These are phyloP conservation scores for Copsychus sechellarum DNA, from an alignment of 2,113 vertebrate genomes.

Conservation along the genomic window DNA sequence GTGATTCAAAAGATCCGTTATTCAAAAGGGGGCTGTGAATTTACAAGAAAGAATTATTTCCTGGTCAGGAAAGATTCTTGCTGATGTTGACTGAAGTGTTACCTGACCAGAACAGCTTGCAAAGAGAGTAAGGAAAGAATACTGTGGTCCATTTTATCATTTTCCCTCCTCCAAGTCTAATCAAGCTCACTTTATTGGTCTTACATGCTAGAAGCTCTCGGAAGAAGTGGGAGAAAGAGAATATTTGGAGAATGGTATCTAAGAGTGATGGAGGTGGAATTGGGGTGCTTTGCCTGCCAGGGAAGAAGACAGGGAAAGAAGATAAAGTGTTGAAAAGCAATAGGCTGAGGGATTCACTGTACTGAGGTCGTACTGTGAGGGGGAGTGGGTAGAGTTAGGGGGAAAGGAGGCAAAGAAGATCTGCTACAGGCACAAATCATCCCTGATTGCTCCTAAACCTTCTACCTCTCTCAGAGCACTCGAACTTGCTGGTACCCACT, in stretches of 20 bases:
- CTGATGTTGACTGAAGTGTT: not conserved
- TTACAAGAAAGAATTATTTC: not conserved
- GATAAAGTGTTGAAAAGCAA: not conserved
- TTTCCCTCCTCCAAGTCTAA: not conserved
- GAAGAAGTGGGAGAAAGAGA: not conserved
- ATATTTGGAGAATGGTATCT: not conserved
- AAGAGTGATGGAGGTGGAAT: not conserved
- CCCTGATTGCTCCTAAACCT: not conserved
- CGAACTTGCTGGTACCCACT: not conserved
- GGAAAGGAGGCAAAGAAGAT: not conserved
- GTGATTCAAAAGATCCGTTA: not conserved
- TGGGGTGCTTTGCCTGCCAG: not conserved
- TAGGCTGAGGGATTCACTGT: accelerated
- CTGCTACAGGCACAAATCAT: accelerated
- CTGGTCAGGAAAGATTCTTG: not conserved
- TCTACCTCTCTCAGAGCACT: not conserved
- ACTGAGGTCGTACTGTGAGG: not conserved
- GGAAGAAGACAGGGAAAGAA: not conserved
- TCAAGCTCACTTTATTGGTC: not conserved
- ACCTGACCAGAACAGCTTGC: not conserved
- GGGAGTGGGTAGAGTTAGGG: not conserved
- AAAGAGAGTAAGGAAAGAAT: not conserved
- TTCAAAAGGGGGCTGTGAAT: not conserved
- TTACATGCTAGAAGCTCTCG: not conserved
- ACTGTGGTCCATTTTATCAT: not conserved